Evolutionary conservation across 2,113 vertebrate genomes (phyloP).

Genomic region (Eulacestoma nigropectus): DNA sequence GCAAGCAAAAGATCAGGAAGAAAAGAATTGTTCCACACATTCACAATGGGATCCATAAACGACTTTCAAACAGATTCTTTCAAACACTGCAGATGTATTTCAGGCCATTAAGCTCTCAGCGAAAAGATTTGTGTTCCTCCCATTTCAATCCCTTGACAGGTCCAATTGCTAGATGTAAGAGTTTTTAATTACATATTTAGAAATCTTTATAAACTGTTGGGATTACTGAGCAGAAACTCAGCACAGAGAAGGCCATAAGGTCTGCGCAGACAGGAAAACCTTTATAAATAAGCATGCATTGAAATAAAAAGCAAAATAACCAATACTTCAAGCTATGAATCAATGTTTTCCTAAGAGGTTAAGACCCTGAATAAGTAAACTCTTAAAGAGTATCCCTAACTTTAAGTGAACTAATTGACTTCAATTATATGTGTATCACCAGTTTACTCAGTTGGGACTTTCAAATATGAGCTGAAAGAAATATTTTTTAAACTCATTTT

Average conservation of each 20-base stretch:
- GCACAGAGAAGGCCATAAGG: neutral
- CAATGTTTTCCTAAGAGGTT: neutral
- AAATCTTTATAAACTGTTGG: slow-evolving; percentile 17
- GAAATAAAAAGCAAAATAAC: neutral
- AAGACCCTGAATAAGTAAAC: neutral
- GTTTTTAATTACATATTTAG: slow-evolving; percentile 32
- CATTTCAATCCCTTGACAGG: neutral
- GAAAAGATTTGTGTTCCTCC: slow-evolving; percentile 1
- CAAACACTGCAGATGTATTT: neutral
- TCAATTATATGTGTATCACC: neutral
- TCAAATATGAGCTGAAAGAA: neutral
- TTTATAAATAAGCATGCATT: neutral
- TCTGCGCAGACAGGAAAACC: neutral
- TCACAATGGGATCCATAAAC: neutral
- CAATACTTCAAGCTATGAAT: neutral
- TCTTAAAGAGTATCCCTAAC: neutral
- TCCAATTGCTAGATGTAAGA: neutral
- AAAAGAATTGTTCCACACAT: neutral
- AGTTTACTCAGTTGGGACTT: neutral
- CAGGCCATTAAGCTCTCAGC: neutral
- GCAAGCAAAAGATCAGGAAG: neutral
- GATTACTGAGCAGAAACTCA: slow-evolving; percentile 3
- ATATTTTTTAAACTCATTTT: neutral
- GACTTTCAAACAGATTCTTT: neutral
- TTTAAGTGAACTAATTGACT: neutral